phyloP scores from a whole-genome alignment of 1,140 invertebrate species.

The Nautilus pompilius region DNA sequence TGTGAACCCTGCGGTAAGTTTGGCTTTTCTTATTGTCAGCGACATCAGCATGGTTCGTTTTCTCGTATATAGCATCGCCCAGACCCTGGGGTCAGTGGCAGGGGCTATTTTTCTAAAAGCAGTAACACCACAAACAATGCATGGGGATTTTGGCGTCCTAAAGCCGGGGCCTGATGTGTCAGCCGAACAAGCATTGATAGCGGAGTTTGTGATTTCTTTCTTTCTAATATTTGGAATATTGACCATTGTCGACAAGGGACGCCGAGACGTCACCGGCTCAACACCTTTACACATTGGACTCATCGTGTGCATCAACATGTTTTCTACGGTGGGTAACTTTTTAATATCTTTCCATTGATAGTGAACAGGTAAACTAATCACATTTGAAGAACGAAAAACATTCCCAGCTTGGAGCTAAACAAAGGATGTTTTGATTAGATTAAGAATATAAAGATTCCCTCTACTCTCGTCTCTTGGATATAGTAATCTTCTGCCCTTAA shows the following conservation, averaged over 20 bases:
- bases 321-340: constrained; percentile 29
- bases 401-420: no score
- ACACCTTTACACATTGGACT: constrained; percentile 83
- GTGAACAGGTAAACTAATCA: no score
- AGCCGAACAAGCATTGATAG: constrained; percentile 68
- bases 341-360: no score
- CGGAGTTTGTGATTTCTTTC: constrained; percentile 85
- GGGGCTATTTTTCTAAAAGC: constrained; percentile 32
- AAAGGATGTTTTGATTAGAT: no score
- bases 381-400: no score
- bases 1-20: constrained; percentile 48
- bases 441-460: no score
- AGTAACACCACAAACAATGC: constrained; percentile 19
- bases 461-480: no score
- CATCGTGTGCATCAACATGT: constrained; percentile 29
- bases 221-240: constrained; percentile 82
- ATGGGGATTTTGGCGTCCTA: constrained; percentile 28
- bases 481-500: no score
- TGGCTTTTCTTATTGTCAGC: constrained; percentile 61
- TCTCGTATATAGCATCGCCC: constrained; percentile 56
- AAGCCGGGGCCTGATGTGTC: constrained; percentile 24
- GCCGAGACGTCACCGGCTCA: constrained; percentile 78
- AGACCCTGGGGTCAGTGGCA: constrained; percentile 32
- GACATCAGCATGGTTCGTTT: constrained; percentile 73
- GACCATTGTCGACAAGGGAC: constrained; percentile 73